A percentile compares a stretch with the other conserved stretches of the same genome.
phyloP scores from a whole-genome alignment of 1,140 invertebrate genomes.

The Drosophila grimshawi region DNA sequence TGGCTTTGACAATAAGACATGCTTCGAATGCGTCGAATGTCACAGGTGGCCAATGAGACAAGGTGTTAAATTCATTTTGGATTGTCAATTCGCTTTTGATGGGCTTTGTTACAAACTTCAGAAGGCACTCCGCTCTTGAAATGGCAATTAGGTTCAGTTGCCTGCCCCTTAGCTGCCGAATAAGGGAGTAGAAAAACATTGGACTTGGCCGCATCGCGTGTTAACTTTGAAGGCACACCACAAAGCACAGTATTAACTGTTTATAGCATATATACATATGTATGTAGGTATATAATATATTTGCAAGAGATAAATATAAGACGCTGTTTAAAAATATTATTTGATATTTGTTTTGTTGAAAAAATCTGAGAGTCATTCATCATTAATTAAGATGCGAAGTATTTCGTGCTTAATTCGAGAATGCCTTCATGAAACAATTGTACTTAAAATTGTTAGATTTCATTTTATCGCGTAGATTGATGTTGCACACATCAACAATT shows the following conservation, averaged over 20 bases:
- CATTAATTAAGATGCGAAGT: no score
- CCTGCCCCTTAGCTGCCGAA: conserved; percentile 22
- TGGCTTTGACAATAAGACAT: conserved; percentile 32
- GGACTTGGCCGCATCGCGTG: neutral
- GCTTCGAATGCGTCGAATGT: conserved; percentile 24
- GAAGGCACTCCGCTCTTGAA: conserved; percentile 12
- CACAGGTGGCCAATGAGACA: conserved; percentile 15
- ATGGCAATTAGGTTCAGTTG: conserved; percentile 38
- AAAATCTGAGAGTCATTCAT: no score
- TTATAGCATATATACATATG: no score
- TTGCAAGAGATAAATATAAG: no score
- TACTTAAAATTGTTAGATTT: no score
- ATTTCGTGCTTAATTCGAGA: no score
- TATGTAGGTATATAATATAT: no score
- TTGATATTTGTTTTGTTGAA: no score
- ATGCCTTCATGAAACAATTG: no score
- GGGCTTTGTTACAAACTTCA: conserved; percentile 10
- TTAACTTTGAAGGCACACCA: neutral
- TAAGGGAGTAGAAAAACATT: neutral
- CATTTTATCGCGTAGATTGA: no score
- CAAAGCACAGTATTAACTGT: neutral
- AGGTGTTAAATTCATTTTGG: conserved; percentile 10
- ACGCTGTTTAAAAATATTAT: no score
- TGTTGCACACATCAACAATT: neutral
- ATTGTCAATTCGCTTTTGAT: conserved; percentile 16